Evolutionary conservation across 2,888 invertebrate species (phyloP).

Genomic region (Tachina grossa): DNA sequence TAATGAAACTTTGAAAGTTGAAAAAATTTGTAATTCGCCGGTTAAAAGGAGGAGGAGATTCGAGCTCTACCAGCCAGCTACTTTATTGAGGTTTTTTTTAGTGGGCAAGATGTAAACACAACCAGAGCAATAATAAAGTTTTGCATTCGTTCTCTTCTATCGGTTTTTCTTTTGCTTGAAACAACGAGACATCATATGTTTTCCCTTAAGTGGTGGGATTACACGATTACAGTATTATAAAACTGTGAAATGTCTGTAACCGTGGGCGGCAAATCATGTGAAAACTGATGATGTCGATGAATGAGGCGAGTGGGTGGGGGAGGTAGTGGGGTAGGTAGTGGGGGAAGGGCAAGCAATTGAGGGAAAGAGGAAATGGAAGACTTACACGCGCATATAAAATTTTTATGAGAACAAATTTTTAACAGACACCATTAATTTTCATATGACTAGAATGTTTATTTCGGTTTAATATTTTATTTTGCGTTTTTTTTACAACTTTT

Average conservation of each 20-base stretch:
- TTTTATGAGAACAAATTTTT: conserved; percentile 68
- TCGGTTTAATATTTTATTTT: conserved; percentile 40
- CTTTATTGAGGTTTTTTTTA: conserved; percentile 50
- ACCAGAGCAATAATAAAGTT: conserved; percentile 21
- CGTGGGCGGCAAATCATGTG: conserved; percentile 58
- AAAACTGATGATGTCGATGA: conserved; percentile 30
- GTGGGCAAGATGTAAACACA: conserved; percentile 23
- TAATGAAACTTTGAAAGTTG: neutral
- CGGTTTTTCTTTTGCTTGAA: conserved; percentile 4
- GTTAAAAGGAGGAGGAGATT: neutral
- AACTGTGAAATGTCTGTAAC: conserved; percentile 70
- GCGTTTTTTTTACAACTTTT: neutral
- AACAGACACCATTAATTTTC: conserved; percentile 72
- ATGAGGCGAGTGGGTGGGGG: neutral
- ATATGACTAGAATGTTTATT: conserved; percentile 70
- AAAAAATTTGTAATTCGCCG: neutral
- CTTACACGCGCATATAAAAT: conserved; percentile 36
- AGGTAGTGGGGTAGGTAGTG: neutral
- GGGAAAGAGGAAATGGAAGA: conserved; percentile 12
- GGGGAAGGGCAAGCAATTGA: neutral
- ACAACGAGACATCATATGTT: conserved; percentile 70
- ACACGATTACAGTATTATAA: conserved; percentile 70
- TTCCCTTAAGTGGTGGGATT: conserved; percentile 72
- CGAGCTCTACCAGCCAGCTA: conserved; percentile 14
- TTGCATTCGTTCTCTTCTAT: conserved; percentile 28